Evolutionary conservation across 2,113 vertebrate genomes (phyloP).

Genomic region (Hepsetus odoe): DNA sequence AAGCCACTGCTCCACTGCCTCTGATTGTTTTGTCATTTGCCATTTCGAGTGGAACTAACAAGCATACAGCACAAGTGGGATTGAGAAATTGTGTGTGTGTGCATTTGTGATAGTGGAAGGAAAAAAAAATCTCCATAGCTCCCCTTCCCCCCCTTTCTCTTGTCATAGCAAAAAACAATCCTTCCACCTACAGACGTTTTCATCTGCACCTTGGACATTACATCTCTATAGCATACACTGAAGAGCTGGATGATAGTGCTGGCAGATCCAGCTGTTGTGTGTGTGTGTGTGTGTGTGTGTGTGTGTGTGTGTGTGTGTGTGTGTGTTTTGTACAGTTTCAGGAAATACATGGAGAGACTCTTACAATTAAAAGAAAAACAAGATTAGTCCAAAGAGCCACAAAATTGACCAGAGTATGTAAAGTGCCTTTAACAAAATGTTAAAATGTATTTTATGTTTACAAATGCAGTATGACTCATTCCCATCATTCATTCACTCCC

Average conservation of each 20-base stretch:
- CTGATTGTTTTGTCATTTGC: conserved; percentile 77
- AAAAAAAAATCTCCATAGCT: conserved; percentile 29
- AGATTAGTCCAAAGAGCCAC: too few relatives aligned
- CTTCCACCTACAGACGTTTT: conserved; percentile 52
- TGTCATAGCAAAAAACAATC: conserved; percentile 45
- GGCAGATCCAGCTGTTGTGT: conserved; percentile 12
- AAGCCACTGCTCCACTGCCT: conserved; percentile 67
- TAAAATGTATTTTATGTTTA: too few relatives aligned
- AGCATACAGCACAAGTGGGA: conserved; percentile 67
- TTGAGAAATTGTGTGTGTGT: conserved; percentile 52
- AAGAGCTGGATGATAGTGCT: conserved; percentile 46
- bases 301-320: neutral
- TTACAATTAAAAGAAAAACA: too few relatives aligned
- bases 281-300: conserved; percentile 1
- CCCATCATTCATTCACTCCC: too few relatives aligned
- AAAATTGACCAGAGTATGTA: too few relatives aligned
- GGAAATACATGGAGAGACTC: neutral
- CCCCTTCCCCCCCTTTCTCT: conserved; percentile 27
- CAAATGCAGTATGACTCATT: too few relatives aligned
- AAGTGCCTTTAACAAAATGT: too few relatives aligned
- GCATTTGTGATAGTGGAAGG: conserved; percentile 45
- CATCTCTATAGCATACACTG: conserved; percentile 34
- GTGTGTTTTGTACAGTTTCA: neutral
- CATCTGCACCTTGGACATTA: conserved; percentile 36
- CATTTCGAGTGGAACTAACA: conserved; percentile 80